Base-by-base conservation (phyloP, 2,888 invertebrate genomes). In the Rhaphigaster nebulosa region DNA sequence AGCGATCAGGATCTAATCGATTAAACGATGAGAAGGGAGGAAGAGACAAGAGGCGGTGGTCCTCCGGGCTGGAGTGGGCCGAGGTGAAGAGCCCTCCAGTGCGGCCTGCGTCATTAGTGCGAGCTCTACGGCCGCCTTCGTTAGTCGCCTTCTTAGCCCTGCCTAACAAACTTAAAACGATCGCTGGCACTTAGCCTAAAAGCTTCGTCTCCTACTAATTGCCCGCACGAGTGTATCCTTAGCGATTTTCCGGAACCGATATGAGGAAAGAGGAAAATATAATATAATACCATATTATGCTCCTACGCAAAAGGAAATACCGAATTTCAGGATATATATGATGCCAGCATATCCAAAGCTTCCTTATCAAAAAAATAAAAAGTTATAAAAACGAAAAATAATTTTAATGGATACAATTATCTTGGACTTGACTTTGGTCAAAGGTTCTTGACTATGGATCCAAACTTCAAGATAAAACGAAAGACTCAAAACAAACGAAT, bases 81-180 rank as follows among this genome's bases (percentile, higher is more conserved):
- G 38, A 15, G 80, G 41, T 80, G 80, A 80, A 80, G 80, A 5
- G 80, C 41, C 38, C 80, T 80, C 80, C 23, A 41, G 41, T 12
- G 45, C 8, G 23, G 80, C 80, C 80, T 41, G 26, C 80, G 29
- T 80, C 80, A 80, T 80, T 80, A 80, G 80, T 26, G 41, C 38
- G 15, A 0, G 80, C 80, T 80, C 80, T 18, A 23, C 20, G 38
- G 20, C 26, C 15, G 38, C 80, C 80, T 80, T 80, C 80, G 41
- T 80, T 80, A 80, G 38, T 2, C 29, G 8, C 38, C 29, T 23
- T 80, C 38, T 38, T 41, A 41, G 18, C 80, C 1, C 29, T 41
- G 8, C 29, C 80, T 80, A 80, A 80, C 41, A 80, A 80, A 80
- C 80, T 80, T 80, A 80, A 65, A 80, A 80, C 80, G 20, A 80